phyloP scores from a whole-genome alignment of 1,140 invertebrate genomes.

The Drosophila takahashii region DNA sequence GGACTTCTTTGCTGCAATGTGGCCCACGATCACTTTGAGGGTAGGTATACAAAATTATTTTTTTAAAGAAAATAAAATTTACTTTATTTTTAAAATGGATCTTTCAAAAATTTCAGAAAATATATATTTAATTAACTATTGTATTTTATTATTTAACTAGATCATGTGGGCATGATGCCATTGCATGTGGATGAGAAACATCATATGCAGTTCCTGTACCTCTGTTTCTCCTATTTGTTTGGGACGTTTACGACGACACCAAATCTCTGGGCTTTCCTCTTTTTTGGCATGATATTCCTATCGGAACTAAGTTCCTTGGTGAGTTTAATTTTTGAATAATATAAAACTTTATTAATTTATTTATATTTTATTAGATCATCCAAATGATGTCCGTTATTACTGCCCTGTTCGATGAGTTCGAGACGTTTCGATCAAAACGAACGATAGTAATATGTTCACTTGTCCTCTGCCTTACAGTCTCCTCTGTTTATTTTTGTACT shows the following conservation, averaged over 20 bases:
- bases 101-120: too few relatives aligned
- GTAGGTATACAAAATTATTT: conserved; percentile 21
- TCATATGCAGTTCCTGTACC: conserved; percentile 74
- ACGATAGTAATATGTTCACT: conserved; percentile 47
- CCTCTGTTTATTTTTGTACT: conserved; percentile 77
- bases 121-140: too few relatives aligned
- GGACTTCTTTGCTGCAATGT: conserved; percentile 68
- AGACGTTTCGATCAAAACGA: conserved; percentile 61
- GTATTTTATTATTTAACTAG: conserved; percentile 17
- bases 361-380: conserved; percentile 49
- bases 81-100: neutral
- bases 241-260: conserved; percentile 70
- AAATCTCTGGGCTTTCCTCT: conserved; percentile 76
- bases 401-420: conserved; percentile 78
- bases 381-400: conserved; percentile 73
- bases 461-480: conserved; percentile 35
- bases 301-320: conserved; percentile 76
- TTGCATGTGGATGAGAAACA: conserved; percentile 69
- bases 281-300: conserved; percentile 72
- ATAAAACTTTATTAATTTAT: neutral
- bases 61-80: neutral
- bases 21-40: conserved; percentile 78
- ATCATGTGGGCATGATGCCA: conserved; percentile 71
- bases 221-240: conserved; percentile 70
- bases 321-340: conserved; percentile 10